Conservation (phyloP, 2,113 vertebrate species). For the Zosterops japonicus region DNA sequence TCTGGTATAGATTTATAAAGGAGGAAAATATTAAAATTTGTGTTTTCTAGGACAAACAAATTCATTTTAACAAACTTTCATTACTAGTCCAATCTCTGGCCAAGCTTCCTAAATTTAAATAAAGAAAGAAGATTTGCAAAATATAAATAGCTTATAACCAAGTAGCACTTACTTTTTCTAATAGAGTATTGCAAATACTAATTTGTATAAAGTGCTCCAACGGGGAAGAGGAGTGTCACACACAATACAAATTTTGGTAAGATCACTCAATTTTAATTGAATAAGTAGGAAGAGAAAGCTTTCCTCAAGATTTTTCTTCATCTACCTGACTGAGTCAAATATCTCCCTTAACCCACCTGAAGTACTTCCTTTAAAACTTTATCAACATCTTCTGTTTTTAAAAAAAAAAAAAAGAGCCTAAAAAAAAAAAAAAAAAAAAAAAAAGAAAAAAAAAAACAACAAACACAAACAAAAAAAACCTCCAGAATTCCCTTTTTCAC, state of each 20-base stretch:
- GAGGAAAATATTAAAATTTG: background rate
- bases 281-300: background rate
- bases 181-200: background rate
- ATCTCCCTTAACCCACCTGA: background rate
- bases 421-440: background rate
- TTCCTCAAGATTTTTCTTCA: background rate
- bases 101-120: background rate
- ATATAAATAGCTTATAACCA: background rate
- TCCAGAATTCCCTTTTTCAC: background rate
- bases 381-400: background rate
- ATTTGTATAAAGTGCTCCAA: background rate
- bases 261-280: background rate
- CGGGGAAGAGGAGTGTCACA: background rate
- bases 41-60: background rate
- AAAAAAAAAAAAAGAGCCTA: background rate
- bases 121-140: background rate
- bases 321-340: background rate
- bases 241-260: background rate
- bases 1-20: background rate
- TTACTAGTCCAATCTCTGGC: background rate
- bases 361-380: background rate
- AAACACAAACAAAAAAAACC: background rate
- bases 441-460: background rate
- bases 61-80: background rate
- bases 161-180: background rate